Evolutionary conservation across 1,140 invertebrate species (phyloP).

Genomic region (Bombus pascuorum): DNA sequence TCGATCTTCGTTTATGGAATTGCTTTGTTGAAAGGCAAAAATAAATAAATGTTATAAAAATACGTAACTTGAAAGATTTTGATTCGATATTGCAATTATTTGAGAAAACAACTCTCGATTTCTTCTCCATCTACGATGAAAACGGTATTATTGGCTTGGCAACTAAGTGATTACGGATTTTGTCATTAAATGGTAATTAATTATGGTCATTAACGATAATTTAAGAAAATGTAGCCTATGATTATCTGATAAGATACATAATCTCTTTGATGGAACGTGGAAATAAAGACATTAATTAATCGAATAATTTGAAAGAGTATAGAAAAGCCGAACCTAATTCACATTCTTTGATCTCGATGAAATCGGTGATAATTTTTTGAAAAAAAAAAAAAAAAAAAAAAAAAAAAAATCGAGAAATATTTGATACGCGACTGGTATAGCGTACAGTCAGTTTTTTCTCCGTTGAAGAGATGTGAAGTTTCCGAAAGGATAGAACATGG

Average conservation of each 20-base stretch:
- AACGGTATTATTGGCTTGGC: no score
- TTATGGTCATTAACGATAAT: no score
- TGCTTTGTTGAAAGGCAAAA: fast-evolving
- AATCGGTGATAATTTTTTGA: background rate
- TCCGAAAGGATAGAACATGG: background rate
- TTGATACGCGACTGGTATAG: background rate
- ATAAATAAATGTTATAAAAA: background rate
- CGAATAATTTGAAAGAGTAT: no score
- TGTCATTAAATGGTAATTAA: no score
- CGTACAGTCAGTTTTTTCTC: background rate
- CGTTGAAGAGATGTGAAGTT: background rate
- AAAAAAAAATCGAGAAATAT: background rate
- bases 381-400: no score
- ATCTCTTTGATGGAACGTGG: no score
- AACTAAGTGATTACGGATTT: no score
- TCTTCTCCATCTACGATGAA: no score
- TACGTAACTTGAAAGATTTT: background rate
- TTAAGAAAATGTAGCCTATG: no score
- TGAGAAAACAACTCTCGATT: background rate
- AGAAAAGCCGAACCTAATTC: no score
- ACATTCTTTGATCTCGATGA: background rate
- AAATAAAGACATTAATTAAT: background rate
- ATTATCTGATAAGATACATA: no score
- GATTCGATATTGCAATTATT: background rate
- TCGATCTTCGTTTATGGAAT: background rate